Evolutionary conservation across 2,888 invertebrate genomes (phyloP), one percentile per base, ranked within the genome.

Genomic region (Brenthis hecate): DNA sequence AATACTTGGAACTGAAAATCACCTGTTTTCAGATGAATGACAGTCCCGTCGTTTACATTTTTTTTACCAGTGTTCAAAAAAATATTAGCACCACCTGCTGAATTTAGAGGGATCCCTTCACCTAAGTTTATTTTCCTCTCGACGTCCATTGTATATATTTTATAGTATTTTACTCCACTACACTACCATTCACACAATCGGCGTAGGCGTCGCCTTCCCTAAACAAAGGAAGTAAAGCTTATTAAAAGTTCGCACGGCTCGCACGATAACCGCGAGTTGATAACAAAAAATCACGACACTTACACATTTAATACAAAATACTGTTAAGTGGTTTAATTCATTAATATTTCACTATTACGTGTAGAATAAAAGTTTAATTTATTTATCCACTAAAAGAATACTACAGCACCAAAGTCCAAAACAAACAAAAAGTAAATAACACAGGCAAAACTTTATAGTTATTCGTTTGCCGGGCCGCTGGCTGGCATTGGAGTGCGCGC

Each of bases 1-100:
- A 61, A 56, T 48, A 57, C 16, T 58, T 69, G 66, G 70, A 74
- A 75, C 74, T 72, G 74, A 77, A 78, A 79, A 72, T 88, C 85
- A 92, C 92, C 92, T 89, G 91, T 86, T 75, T 89, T 88, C 68
- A 91, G 84, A 85, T 89, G 91, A 79, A 92, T 91, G 74, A 88
- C 85, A 74, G 91, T 88, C 77, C 92, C 92, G 73, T 91, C 89
- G 72, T 83, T 89, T 72, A 82, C 74, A 84, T 89, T 91, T 65
- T 78, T 85, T 82, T 85, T 88, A 76, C 87, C 86, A 74, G 91
- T 87, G 80, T 91, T 91, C 81, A 92, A 81, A 85, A 88, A 91
- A 78, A 92, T 91, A 73, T 88, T 91, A 67, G 91, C 88, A 77
- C 87, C 86, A 86, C 88, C 89, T 83, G 88, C 63, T 51, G 89